These are phyloP conservation scores for Caenorhabditis plicata DNA, from an alignment of 2,888 invertebrate species.

Conservation along the genomic window DNA sequence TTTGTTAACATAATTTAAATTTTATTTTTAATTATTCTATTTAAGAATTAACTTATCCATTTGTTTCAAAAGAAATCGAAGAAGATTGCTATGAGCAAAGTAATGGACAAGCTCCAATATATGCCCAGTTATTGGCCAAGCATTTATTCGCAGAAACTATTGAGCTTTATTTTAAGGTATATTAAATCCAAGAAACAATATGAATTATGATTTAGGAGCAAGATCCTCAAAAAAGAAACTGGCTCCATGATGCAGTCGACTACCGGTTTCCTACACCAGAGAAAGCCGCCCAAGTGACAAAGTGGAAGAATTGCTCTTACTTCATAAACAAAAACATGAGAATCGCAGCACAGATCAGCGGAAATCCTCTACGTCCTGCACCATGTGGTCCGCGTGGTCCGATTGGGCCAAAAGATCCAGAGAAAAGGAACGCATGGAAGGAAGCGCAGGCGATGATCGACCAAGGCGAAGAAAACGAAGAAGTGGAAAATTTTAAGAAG, in stretches of 20 bases:
- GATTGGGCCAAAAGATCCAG: conserved; percentile 19
- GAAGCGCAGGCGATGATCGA: neutral
- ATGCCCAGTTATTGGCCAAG: conserved; percentile 44
- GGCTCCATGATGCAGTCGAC: conserved; percentile 53
- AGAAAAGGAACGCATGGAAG: neutral
- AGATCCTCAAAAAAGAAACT: conserved; percentile 42
- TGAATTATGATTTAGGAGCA: conserved; percentile 34
- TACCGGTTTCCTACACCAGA: conserved; percentile 49
- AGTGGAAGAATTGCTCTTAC: conserved; percentile 54
- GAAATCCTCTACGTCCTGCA: conserved; percentile 21
- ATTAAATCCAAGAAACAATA: neutral
- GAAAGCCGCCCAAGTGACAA: conserved; percentile 36
- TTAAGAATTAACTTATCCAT: conserved; percentile 39
- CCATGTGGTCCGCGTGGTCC: conserved; percentile 20
- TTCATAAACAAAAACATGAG: conserved; percentile 50
- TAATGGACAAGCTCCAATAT: conserved; percentile 37
- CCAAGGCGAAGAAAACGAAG: neutral
- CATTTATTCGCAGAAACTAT: conserved; percentile 42
- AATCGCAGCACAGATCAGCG: conserved; percentile 24
- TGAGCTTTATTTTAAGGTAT: conserved; percentile 48
- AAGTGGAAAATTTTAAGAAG: neutral
- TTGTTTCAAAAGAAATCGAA: conserved; percentile 34
- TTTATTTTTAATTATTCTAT: neutral
- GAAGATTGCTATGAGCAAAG: conserved; percentile 30
- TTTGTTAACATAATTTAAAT: conserved; percentile 6